Evolutionary conservation across 2,888 invertebrate genomes (phyloP), one percentile per base, ranked within the genome.

Genomic region (Bursaphelenchus okinawaensis): DNA sequence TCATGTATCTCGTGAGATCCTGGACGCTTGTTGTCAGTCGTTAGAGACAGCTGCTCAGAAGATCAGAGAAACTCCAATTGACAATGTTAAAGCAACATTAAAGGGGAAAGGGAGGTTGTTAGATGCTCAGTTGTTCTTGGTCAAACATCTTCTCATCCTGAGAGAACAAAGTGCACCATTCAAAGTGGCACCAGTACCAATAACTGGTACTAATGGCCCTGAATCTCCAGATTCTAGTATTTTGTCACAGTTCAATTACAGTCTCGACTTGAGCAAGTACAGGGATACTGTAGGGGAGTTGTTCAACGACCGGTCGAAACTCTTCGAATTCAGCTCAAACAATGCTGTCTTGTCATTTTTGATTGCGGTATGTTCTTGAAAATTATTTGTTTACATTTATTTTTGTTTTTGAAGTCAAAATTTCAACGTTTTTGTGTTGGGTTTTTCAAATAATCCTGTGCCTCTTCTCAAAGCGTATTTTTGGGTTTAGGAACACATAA

Each of bases 161-260:
- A 86, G 98, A 23, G 98, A 98, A 83, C 98, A 98, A 84, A 96
- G 96, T 27, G 93, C 95, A 0, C 96, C 98, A 0, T 98, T 96
- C 83, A 93, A 95, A 23, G 57, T 63, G 16, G 20, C 9, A 9
- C n/a, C 54, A 19, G 16, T 54, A 1, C 4, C 24, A 12, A 26
- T 16, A n/a, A 16, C 19, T 12, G 54, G 54, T 12, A 19, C 19
- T 12, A 54, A 84, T 92, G 92, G 7, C 23, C 26, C 29, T 16
- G 29, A 20, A 55, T 61, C n/a, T 24, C 40, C 19, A 62, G 29
- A 19, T 59, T 63, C 52, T 16, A 56, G 29, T 29, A 52, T 28
- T 22, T 22, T 52, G 12, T 28, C 51, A 20, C 54, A 55, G 19
- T 67, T 91, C 81, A 96, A 98, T 84, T 92, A 93, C 7, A 89